Evolutionary conservation across 1,140 invertebrate genomes (phyloP).

Genomic region (Homarus americanus): DNA sequence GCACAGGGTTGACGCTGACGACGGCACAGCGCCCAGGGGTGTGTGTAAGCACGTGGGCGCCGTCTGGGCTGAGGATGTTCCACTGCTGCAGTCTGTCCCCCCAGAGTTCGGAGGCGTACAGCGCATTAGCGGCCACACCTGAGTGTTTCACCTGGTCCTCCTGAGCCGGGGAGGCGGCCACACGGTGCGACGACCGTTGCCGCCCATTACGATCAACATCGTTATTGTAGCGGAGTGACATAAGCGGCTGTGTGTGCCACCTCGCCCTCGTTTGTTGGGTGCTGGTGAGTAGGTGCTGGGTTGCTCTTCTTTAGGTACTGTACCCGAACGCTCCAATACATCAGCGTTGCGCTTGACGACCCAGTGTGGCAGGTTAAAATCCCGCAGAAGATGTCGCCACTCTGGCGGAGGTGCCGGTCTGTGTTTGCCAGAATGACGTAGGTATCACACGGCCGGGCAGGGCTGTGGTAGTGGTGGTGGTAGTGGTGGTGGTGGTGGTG

Average conservation of each 20-base stretch:
- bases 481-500: conserved; percentile 26
- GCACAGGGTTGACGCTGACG: conserved; percentile 42
- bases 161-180: not conserved
- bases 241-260: not conserved
- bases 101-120: conserved; percentile 50
- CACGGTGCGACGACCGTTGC: not conserved
- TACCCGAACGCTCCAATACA: not conserved
- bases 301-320: not conserved
- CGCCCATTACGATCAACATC: not conserved
- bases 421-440: not conserved
- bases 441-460: too few species aligned
- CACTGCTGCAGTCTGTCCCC: conserved; percentile 38
- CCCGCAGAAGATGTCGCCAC: conserved; percentile 36
- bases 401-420: conserved; percentile 50
- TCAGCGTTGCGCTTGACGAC: not conserved
- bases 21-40: conserved; percentile 61
- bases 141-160: not conserved
- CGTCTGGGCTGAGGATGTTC: conserved; percentile 34
- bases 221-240: not conserved
- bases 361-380: not conserved
- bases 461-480: not conserved
- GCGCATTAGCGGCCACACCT: not conserved
- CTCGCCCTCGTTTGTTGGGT: not conserved
- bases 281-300: not conserved
- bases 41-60: conserved; percentile 45